These are phyloP conservation scores for Promerops cafer DNA, from an alignment of 2,113 vertebrate species.

Conservation along the genomic window DNA sequence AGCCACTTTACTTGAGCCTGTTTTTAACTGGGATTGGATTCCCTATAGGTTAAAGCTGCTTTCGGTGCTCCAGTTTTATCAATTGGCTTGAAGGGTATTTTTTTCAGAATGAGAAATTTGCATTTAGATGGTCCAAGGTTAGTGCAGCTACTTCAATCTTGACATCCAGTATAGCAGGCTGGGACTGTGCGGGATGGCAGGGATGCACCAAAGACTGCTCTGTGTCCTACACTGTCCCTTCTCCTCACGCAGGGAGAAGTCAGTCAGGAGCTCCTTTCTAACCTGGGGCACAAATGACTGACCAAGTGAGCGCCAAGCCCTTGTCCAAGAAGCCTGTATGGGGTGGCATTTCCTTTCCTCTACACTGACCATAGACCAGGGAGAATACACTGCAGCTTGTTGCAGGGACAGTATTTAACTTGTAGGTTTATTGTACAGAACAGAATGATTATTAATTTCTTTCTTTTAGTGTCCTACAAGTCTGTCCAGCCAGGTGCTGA, in stretches of 20 bases:
- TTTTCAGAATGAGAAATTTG: not conserved
- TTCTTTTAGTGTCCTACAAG: not conserved
- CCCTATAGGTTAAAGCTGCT: not conserved
- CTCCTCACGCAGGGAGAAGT: not conserved
- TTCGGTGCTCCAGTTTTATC: not conserved
- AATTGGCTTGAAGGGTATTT: not conserved
- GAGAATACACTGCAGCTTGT: not conserved
- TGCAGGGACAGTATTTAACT: not conserved
- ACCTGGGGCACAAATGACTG: not conserved
- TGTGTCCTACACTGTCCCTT: not conserved
- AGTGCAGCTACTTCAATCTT: not conserved
- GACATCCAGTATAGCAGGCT: not conserved
- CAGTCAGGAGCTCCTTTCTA: not conserved
- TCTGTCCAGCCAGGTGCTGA: not conserved
- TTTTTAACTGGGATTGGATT: not conserved
- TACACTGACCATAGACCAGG: not conserved
- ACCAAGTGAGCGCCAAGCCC: not conserved
- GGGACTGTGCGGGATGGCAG: not conserved
- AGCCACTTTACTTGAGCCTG: not conserved
- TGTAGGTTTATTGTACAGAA: not conserved
- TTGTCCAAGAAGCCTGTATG: not conserved
- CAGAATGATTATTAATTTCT: not conserved
- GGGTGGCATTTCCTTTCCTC: not conserved
- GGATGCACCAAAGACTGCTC: accelerated
- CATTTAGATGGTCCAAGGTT: not conserved